Conservation (phyloP, 2,888 invertebrate genomes). For the Diaperis boleti region DNA sequence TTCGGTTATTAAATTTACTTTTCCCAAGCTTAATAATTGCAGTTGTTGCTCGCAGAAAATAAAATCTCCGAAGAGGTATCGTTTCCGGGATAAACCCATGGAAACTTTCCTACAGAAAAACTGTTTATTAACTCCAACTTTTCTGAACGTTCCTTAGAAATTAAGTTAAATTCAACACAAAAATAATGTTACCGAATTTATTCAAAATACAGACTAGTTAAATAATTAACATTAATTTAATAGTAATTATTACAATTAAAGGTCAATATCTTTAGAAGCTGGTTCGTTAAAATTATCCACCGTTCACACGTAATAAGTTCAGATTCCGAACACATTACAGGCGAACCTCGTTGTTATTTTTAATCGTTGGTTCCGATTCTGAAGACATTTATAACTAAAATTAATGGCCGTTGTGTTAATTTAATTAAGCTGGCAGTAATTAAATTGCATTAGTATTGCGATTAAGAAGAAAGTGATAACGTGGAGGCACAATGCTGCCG, state of each 20-base stretch:
- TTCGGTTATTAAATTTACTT: conserved; percentile 13
- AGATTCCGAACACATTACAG: neutral
- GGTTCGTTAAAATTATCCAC: conserved; percentile 16
- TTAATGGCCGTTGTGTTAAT: conserved; percentile 43
- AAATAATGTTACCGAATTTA: conserved; percentile 40
- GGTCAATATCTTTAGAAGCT: conserved; percentile 25
- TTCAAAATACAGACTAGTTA: conserved; percentile 47
- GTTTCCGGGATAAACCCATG: neutral
- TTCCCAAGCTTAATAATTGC: conserved; percentile 15
- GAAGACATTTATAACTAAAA: conserved; percentile 35
- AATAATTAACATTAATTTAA: conserved; percentile 42
- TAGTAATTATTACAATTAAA: conserved; percentile 34
- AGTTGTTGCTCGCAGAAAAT: conserved; percentile 22
- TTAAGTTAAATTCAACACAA: no score
- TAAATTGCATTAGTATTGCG: conserved; percentile 36
- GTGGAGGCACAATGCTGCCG: neutral
- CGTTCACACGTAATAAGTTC: conserved; percentile 13
- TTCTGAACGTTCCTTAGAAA: no score
- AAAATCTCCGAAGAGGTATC: conserved; percentile 9
- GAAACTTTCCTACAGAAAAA: neutral
- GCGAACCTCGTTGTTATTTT: conserved; percentile 5
- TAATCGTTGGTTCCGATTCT: conserved; percentile 18
- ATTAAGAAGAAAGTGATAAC: conserved; percentile 8
- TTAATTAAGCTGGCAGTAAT: conserved; percentile 41
- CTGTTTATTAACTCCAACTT: no score